phyloP scores from a whole-genome alignment of 2,888 invertebrate species.

The Peribatodes rhomboidaria region DNA sequence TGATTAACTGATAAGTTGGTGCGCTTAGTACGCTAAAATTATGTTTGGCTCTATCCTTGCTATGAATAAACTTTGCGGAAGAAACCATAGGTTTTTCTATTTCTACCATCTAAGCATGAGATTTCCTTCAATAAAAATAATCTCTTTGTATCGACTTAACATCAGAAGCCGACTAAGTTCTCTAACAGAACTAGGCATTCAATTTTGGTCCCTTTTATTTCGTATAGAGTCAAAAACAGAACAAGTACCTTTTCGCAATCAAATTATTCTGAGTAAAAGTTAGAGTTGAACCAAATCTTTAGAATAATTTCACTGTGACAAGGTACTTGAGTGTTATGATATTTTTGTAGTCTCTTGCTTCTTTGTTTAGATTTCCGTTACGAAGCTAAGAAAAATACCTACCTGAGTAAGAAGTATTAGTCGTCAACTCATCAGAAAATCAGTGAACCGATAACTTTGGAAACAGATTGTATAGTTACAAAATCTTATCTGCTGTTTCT shows the following conservation, averaged over 20 bases:
- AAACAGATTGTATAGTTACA: slow-evolving; percentile 55
- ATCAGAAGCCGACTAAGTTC: slow-evolving; percentile 58
- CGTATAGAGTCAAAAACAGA: slow-evolving; percentile 37
- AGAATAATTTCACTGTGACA: slow-evolving; percentile 12
- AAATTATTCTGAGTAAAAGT: not conserved
- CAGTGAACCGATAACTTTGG: slow-evolving; percentile 65
- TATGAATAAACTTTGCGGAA: no score
- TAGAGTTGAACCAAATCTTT: not conserved
- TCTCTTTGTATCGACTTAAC: slow-evolving; percentile 42
- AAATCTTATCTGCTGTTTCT: not conserved
- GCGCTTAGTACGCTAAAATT: no score
- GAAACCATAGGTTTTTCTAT: not conserved
- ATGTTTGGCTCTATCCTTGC: no score
- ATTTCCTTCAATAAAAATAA: slow-evolving; percentile 11
- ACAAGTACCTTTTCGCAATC: slow-evolving; percentile 9
- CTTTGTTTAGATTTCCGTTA: slow-evolving; percentile 73
- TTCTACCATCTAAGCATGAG: not conserved
- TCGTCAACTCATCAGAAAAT: slow-evolving; percentile 65
- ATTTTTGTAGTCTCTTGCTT: slow-evolving; percentile 38
- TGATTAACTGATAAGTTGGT: no score
- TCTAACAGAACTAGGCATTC: slow-evolving; percentile 63
- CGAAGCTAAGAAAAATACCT: slow-evolving; percentile 64
- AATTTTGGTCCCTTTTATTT: slow-evolving; percentile 69
- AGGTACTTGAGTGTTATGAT: slow-evolving; percentile 7
- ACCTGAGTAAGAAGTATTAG: slow-evolving; percentile 63